Conservation (phyloP, 2,113 vertebrate genomes). For the Zosterops hypoxanthus region DNA sequence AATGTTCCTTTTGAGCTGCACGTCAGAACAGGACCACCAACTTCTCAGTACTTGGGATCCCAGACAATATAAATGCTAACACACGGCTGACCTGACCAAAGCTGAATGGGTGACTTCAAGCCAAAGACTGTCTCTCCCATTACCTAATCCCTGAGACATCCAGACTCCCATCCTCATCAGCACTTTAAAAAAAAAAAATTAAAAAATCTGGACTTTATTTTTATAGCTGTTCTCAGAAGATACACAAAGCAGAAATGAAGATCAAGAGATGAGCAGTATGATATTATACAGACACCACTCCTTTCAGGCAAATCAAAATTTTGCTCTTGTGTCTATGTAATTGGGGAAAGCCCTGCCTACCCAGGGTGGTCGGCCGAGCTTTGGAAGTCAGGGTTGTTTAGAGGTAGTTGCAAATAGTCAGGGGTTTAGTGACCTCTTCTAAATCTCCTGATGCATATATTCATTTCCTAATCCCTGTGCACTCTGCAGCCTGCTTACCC, state of each 20-base stretch:
- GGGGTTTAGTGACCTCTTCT: not conserved
- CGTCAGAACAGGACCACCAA: not conserved
- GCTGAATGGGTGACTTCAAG: conserved; percentile 34
- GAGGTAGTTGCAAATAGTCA: not conserved
- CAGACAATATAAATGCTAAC: not conserved
- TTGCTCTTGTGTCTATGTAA: not conserved
- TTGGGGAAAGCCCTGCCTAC: not conserved
- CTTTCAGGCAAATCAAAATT: not conserved
- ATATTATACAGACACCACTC: not conserved
- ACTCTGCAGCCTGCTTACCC: not conserved
- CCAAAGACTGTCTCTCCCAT: conserved; percentile 39
- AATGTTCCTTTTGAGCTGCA: not conserved
- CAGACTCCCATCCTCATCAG: conserved; percentile 19
- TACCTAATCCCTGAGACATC: conserved; percentile 55
- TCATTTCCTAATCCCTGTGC: not conserved
- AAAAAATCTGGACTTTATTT: conserved; percentile 12
- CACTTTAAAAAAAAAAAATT: not conserved
- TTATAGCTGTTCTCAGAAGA: conserved; percentile 13
- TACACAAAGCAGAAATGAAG: conserved; percentile 18
- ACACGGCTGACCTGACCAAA: not conserved
- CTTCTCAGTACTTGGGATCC: not conserved
- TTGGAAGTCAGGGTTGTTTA: not conserved
- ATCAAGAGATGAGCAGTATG: not conserved
- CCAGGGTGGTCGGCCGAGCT: fast-evolving
- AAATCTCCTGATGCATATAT: not conserved